These are phyloP conservation scores for Hydriomena furcata DNA, from an alignment of 2,888 invertebrate genomes.

Conservation along the genomic window DNA sequence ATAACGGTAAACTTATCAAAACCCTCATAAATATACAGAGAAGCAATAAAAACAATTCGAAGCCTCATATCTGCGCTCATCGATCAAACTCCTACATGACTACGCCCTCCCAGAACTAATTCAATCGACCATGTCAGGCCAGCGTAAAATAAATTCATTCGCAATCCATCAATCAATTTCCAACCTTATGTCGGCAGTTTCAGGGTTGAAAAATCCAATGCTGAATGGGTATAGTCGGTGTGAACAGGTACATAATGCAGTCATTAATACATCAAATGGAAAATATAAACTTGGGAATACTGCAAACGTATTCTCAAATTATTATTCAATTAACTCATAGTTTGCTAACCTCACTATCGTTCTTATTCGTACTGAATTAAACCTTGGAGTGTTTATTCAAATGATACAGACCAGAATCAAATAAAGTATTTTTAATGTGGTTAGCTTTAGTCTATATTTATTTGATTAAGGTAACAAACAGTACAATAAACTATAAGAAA, in stretches of 20 bases:
- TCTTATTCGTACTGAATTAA: background rate
- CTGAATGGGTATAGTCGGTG: background rate
- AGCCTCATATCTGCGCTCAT: slow-evolving; percentile 37
- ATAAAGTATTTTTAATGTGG: no score
- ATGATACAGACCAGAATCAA: no score
- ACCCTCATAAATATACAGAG: no score
- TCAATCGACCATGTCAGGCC: slow-evolving; percentile 43
- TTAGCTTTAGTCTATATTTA: no score
- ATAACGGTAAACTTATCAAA: no score
- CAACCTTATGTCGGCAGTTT: background rate
- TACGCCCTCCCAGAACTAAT: slow-evolving; percentile 45
- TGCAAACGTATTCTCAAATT: no score
- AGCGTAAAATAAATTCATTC: slow-evolving; percentile 26
- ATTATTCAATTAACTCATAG: no score
- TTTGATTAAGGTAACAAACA: no score
- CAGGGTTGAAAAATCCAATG: background rate
- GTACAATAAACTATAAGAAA: no score
- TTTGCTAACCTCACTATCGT: slow-evolving; percentile 10
- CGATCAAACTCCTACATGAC: slow-evolving; percentile 45
- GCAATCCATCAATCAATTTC: background rate
- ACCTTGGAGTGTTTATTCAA: no score
- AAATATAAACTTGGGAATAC: slow-evolving; percentile 42
- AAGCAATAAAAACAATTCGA: background rate
- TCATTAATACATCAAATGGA: slow-evolving; percentile 47
- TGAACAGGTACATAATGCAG: background rate